Percentiles rank a stretch among this genome's conserved stretches.
These are phyloP conservation scores for Delia radicum DNA, from an alignment of 1,140 invertebrate genomes.

Conservation along the genomic window DNA sequence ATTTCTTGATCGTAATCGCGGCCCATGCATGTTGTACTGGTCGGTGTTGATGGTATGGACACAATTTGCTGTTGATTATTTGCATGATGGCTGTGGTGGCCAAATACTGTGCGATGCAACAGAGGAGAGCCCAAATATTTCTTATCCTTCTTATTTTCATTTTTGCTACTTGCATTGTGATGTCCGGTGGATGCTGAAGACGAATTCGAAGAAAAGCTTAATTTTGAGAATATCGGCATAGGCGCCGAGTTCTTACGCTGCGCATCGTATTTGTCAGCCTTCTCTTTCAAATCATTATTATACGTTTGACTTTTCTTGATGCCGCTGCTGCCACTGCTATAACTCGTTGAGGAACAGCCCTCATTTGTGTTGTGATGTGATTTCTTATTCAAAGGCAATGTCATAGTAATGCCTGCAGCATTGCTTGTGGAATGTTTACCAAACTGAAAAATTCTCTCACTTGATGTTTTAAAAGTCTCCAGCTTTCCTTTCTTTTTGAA, in stretches of 20 bases:
- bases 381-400: slow-evolving; percentile 57
- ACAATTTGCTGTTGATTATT: slow-evolving; percentile 6
- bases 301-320: slow-evolving; percentile 51
- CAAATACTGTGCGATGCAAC: slow-evolving; percentile 65
- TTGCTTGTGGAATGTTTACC: slow-evolving; percentile 38
- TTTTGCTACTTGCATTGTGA: neutral
- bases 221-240: slow-evolving; percentile 44
- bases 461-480: slow-evolving; percentile 29
- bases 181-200: neutral
- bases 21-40: slow-evolving; percentile 30
- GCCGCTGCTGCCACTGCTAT: slow-evolving; percentile 32
- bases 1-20: slow-evolving; percentile 50
- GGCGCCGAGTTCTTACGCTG: slow-evolving; percentile 49
- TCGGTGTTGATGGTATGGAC: neutral
- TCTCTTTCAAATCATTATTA: slow-evolving; percentile 50
- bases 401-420: slow-evolving; percentile 59
- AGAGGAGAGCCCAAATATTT: slow-evolving; percentile 64
- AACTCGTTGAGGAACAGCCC: no score
- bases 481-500: slow-evolving; percentile 38
- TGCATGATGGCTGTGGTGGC: slow-evolving; percentile 37
- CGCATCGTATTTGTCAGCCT: slow-evolving; percentile 44
- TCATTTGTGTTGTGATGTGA: slow-evolving; percentile 32
- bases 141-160: slow-evolving; percentile 57
- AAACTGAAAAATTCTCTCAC: slow-evolving; percentile 39
- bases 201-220: slow-evolving; percentile 29